Base-by-base conservation (phyloP, 2,888 invertebrate species). In the Chromoteleia sp. region DNA sequence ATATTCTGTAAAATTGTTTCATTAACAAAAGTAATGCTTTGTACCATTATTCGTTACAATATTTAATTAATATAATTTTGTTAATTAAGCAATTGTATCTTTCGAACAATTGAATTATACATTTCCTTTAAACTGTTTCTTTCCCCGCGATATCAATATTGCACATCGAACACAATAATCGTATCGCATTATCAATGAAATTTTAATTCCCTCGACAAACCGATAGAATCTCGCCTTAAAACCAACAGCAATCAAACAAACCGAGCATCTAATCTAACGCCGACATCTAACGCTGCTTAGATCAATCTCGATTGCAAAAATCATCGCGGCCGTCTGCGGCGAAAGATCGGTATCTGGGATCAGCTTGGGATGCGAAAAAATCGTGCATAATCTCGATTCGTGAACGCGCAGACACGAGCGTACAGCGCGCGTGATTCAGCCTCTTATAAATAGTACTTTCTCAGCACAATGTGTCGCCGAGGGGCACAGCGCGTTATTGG, bases 391-490 rank as follows among this genome's bases (percentile, higher is more conserved):
- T 79, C 74, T 71, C 54, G 76, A 74, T 74, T 81, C 74, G 83
- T 71, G 80, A 54, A 74, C 59, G 73, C 65, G 50, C 71, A 67
- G 52, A 73, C 59, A 54, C 58, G 73, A 71, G 74, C 71, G 68
- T 75, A 73, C 45, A 65, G 83, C 79, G 81, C 76, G 82, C 82
- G 82, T 87, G 87, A 87, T 85, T 87, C 87, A 86, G 83, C 77
- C 85, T 83, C 81, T 85, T 87, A 87, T 86, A 85, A 87, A 87
- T 87, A 87, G 85, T 86, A 76, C 76, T 59, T 50, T 67, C 61
- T 70, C 63, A 63, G 82, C 82, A 82, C 76, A 74, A 79, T 65
- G 65, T 80, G 79, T 80, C 79, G 79, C 76, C 79, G 73, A 76
- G 76, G 73, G 76, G 67, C 65, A 73, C 65, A 73, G 75, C 77